phyloP scores from a whole-genome alignment of 2,113 vertebrate species.

The Procavia capensis region DNA sequence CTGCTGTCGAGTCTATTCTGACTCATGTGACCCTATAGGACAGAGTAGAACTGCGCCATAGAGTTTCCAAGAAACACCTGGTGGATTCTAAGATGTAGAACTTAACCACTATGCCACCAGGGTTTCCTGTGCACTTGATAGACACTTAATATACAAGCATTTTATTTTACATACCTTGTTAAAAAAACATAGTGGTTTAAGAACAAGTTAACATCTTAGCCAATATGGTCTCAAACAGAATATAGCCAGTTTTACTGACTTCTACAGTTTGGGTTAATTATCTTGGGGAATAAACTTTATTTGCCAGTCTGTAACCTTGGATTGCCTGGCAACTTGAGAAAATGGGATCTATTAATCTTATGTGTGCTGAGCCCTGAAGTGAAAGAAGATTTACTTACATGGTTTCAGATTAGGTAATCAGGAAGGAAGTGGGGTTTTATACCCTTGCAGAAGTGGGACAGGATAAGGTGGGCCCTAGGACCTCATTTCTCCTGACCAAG shows the following conservation, averaged over 20 bases:
- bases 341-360: neutral
- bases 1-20: too few relatives aligned
- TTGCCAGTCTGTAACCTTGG: neutral
- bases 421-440: neutral
- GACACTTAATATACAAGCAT: neutral
- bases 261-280: neutral
- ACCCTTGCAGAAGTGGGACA: neutral
- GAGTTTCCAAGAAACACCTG: too few relatives aligned
- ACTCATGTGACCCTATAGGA: too few relatives aligned
- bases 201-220: neutral
- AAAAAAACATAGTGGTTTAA: neutral
- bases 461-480: neutral
- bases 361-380: neutral
- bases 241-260: neutral
- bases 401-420: neutral
- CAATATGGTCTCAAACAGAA: neutral
- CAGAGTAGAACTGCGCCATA: too few relatives aligned
- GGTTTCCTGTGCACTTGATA: neutral
- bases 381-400: slow-evolving; percentile 3
- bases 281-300: neutral
- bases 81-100: too few relatives aligned
- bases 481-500: neutral
- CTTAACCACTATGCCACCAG: neutral
- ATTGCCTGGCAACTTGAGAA: neutral
- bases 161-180: neutral